These are phyloP conservation scores for Hoplodrina blanda DNA, from an alignment of 2,888 invertebrate genomes.

Conservation along the genomic window DNA sequence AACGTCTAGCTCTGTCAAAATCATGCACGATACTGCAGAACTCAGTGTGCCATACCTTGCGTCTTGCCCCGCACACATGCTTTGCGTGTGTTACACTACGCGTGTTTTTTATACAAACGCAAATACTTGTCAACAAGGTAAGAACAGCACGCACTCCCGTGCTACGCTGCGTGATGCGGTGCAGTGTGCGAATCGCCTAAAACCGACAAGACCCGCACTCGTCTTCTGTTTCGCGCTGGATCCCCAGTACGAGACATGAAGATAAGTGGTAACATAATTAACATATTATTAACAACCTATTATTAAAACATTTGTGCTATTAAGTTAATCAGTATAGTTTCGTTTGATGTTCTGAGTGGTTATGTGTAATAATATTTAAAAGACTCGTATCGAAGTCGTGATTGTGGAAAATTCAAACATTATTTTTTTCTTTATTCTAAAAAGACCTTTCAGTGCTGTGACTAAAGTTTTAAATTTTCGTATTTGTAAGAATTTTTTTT, in stretches of 20 bases:
- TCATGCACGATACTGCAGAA: too few species aligned
- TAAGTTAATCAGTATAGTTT: conserved; percentile 35
- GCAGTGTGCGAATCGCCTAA: too few species aligned
- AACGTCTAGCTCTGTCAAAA: too few species aligned
- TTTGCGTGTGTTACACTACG: too few species aligned
- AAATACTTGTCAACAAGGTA: too few species aligned
- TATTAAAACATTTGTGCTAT: conserved; percentile 12
- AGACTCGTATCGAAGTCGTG: neutral
- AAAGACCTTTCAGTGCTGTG: neutral
- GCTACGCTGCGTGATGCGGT: too few species aligned
- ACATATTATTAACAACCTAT: conserved; percentile 34
- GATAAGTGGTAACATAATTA: conserved; percentile 42
- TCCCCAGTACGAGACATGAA: neutral
- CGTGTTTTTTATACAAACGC: too few species aligned
- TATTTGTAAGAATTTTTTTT: neutral
- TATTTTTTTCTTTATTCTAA: neutral
- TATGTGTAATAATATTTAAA: neutral
- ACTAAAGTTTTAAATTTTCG: neutral
- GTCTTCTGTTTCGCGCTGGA: neutral
- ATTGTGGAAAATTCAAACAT: neutral
- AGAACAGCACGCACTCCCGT: too few species aligned
- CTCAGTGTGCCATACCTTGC: too few species aligned
- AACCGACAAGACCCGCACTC: too few species aligned
- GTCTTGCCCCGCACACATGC: too few species aligned
- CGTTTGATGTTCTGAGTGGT: conserved; percentile 6